These are phyloP conservation scores for Ptilonorhynchus violaceus DNA, from an alignment of 2,113 vertebrate genomes.

Conservation along the genomic window DNA sequence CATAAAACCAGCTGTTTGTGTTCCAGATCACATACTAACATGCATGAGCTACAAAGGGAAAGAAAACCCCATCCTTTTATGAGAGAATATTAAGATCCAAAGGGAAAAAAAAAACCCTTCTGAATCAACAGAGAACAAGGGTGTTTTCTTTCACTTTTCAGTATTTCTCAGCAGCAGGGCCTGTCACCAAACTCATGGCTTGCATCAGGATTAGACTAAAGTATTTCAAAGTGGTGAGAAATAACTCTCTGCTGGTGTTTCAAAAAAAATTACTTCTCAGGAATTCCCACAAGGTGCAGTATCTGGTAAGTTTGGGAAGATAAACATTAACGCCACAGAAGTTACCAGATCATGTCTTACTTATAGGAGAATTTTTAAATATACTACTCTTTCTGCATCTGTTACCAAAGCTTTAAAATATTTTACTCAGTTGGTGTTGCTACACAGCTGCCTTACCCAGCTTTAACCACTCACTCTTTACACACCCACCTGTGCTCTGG, in stretches of 20 bases:
- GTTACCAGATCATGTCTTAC: neutral
- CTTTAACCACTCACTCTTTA: neutral
- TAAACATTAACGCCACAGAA: neutral
- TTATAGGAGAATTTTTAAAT: neutral
- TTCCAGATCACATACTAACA: neutral
- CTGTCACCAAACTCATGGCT: neutral
- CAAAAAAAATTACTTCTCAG: neutral
- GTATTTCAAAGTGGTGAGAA: neutral
- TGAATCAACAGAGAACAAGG: neutral
- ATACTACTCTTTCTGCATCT: neutral
- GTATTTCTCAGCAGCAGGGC: neutral
- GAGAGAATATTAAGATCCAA: neutral
- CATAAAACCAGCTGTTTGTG: neutral
- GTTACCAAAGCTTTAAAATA: neutral
- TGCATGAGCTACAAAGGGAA: neutral
- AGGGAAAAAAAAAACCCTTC: rapidly evolving
- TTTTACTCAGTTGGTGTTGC: neutral
- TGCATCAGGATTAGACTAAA: neutral
- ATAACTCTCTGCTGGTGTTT: neutral
- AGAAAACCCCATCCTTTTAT: neutral
- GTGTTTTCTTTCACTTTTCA: neutral
- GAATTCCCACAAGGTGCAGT: neutral
- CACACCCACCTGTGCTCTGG: neutral
- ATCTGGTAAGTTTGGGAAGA: neutral
- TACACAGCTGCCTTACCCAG: neutral